These are phyloP conservation scores for Trissoscelio sp. DNA, from an alignment of 2,888 invertebrate species.

Conservation along the genomic window DNA sequence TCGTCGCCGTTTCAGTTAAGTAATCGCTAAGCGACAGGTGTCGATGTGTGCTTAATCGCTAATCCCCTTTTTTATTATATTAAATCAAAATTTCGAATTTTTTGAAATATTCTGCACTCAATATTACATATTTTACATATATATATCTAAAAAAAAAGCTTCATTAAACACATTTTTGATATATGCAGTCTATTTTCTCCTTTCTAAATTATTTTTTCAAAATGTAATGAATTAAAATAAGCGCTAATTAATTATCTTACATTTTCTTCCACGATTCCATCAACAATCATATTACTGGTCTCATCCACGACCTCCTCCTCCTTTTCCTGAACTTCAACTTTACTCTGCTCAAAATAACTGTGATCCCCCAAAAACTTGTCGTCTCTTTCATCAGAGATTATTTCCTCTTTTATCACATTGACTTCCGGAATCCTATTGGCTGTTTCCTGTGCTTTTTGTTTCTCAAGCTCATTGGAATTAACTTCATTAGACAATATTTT, in stretches of 20 bases:
- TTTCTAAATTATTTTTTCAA: too few species aligned
- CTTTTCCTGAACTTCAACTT: slow-evolving; percentile 69
- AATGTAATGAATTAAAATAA: too few species aligned
- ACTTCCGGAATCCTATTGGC: slow-evolving; percentile 69
- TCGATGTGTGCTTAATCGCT: slow-evolving; percentile 23
- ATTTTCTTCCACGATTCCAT: slow-evolving; percentile 76
- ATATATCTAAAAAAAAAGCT: too few species aligned
- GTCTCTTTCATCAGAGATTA: slow-evolving; percentile 65
- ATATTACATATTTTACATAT: too few species aligned
- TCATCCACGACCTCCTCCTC: slow-evolving; percentile 68
- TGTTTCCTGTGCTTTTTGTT: slow-evolving; percentile 71
- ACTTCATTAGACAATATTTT: slow-evolving; percentile 79
- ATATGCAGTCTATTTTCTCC: too few species aligned
- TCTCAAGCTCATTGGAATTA: slow-evolving; percentile 77
- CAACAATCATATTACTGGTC: slow-evolving; percentile 70
- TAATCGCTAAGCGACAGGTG: slow-evolving; percentile 43
- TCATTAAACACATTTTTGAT: too few species aligned
- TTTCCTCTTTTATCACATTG: slow-evolving; percentile 67
- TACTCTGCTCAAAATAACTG: slow-evolving; percentile 79
- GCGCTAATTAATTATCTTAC: too few species aligned
- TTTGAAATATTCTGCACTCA: too few species aligned
- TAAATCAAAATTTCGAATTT: too few species aligned
- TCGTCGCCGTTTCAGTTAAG: slow-evolving; percentile 44
- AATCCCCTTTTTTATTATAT: too few species aligned
- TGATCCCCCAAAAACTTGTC: slow-evolving; percentile 79